phyloP scores from a whole-genome alignment of 2,888 invertebrate genomes.

The Megamerina dolium region DNA sequence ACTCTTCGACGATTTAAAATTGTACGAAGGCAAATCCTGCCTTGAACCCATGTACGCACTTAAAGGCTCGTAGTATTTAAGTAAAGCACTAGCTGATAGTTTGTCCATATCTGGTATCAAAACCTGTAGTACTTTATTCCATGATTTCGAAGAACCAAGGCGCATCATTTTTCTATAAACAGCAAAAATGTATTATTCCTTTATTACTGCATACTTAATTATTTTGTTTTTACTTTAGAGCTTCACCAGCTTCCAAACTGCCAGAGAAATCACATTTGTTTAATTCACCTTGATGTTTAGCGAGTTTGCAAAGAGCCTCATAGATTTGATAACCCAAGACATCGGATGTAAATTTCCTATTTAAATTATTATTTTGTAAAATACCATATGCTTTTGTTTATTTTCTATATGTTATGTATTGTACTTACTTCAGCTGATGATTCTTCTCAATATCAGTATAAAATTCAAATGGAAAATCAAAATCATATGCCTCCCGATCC shows the following conservation, averaged over 20 bases:
- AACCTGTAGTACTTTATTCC: conserved; percentile 68
- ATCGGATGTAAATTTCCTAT: conserved; percentile 66
- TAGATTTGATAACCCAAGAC: conserved; percentile 71
- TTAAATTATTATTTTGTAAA: too few relatives aligned
- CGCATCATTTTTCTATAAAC: conserved; percentile 50
- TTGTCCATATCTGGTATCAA: conserved; percentile 64
- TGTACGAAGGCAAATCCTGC: too few relatives aligned
- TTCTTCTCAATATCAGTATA: conserved; percentile 45
- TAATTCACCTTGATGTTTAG: conserved; percentile 21
- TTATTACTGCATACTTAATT: neutral
- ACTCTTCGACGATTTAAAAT: too few relatives aligned
- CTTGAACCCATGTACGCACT: neutral
- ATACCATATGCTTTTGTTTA: too few relatives aligned
- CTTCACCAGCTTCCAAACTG: conserved; percentile 69
- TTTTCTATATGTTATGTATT: too few relatives aligned
- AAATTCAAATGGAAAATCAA: conserved; percentile 66
- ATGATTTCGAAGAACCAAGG: conserved; percentile 64
- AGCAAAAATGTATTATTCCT: neutral
- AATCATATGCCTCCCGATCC: conserved; percentile 57
- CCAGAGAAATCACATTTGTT: conserved; percentile 81
- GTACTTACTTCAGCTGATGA: neutral
- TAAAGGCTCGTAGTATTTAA: conserved; percentile 74
- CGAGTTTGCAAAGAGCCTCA: conserved; percentile 55
- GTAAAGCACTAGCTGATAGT: conserved; percentile 65
- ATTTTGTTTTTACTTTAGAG: conserved; percentile 52